Base-by-base conservation (phyloP, 2,113 vertebrate genomes). In the Cololabis saira region DNA sequence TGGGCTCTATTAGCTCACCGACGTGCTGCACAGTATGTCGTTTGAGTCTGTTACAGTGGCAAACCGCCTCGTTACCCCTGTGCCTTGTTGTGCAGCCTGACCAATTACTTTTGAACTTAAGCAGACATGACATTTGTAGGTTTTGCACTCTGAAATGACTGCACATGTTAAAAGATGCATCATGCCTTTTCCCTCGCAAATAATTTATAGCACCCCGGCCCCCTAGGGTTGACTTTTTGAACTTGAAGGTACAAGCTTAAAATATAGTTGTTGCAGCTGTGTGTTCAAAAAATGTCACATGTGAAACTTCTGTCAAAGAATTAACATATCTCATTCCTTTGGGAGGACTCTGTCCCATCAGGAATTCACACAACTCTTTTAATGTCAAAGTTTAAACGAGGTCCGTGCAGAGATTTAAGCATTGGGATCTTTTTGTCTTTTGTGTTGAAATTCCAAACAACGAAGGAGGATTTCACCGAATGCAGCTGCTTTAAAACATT, bases 51-150 rank as follows among this genome's bases (percentile, higher is more conserved):
- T 93, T 92, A 91, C 90, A 85, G 78, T 85, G 79, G 88, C 86
- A 90, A 89, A 91, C 88, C 88, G 90, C 85, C 83, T 86, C 57
- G 87, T 89, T 90, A 89, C 85, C 87, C 88, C 58, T 74, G 86
- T 73, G 83, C 80, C 87, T 83, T 85, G 86, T 88, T 91, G 81
- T 88, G 88, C 89, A 92, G 95, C 93, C 94, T 94, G 95, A 95
- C 95, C 96, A 98, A 94, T 91, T 94, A 92, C 94, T 92, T 94
- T 93, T 98, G 96, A 98, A 93, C 90, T 90, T 97, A 94, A 98
- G 93, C 94, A 93, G 95, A 98, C 93, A 79, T 95, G 96, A 94
- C 96, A 97, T 96, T 91, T 96, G 94, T 95, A 94, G 94, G 93
- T 93, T 91, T 93, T 93, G 90, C 91, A 90, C 90, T 92, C 85